Conservation (phyloP, 2,888 invertebrate species). For the Cyaniris semiargus region DNA sequence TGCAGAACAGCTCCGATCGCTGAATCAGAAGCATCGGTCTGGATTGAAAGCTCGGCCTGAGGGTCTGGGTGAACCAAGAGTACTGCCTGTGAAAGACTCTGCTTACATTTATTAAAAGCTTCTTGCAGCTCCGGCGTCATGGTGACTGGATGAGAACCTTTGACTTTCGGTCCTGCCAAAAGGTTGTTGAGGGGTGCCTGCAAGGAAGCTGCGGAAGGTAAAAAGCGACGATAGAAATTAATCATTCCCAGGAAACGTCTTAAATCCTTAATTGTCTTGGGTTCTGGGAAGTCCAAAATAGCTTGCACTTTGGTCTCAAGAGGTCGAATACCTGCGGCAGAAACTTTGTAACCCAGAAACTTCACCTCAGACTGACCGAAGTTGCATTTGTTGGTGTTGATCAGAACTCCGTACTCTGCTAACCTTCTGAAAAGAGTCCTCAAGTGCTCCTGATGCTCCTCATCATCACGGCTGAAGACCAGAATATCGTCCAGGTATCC, state of each 20-base stretch:
- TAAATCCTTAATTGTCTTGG: not conserved
- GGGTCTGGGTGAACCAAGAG: constrained; percentile 50
- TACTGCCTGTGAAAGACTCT: constrained; percentile 45
- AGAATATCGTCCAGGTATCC: not conserved
- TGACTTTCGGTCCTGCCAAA: constrained; percentile 39
- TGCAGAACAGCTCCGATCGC: constrained; percentile 57
- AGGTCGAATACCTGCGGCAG: not conserved
- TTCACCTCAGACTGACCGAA: constrained; percentile 20
- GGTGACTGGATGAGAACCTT: constrained; percentile 45
- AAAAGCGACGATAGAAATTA: constrained; percentile 21
- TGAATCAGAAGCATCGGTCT: constrained; percentile 54
- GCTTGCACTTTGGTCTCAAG: not conserved
- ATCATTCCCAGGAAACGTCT: constrained; percentile 25
- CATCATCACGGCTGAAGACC: not conserved
- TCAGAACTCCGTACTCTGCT: not conserved
- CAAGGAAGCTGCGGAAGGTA: not conserved
- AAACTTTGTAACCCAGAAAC: constrained; percentile 28
- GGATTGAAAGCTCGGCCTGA: constrained; percentile 46
- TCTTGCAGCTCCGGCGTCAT: constrained; percentile 39
- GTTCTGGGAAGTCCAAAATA: constrained; percentile 6
- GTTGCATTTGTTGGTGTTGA: not conserved
- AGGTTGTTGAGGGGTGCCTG: constrained; percentile 36
- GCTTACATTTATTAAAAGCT: constrained; percentile 47
- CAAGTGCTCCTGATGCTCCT: not conserved
- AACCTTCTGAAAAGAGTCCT: not conserved